Percentiles rank a stretch among this genome's conserved stretches.
Conservation (phyloP, 2,888 invertebrate genomes). For the Antitype chi region DNA sequence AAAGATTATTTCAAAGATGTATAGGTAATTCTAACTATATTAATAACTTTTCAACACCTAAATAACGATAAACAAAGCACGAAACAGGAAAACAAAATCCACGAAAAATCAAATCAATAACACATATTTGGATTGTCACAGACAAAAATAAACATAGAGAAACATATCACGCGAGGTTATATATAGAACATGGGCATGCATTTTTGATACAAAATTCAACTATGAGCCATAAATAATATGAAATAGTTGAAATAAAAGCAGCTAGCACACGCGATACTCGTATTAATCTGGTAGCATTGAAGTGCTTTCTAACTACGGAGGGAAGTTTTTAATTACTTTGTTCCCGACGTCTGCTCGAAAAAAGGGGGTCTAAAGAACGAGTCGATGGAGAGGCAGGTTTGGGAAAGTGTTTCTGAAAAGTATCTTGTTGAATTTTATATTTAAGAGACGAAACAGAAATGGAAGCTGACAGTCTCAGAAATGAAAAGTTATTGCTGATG, state of each 20-base stretch:
- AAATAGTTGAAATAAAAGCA: slow-evolving; percentile 73
- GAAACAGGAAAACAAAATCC: slow-evolving; percentile 28
- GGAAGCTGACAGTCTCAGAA: slow-evolving; percentile 10
- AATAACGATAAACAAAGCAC: background rate
- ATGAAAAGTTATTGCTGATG: slow-evolving; percentile 35
- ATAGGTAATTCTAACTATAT: background rate
- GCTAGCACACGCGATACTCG: slow-evolving; percentile 74
- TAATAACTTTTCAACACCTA: background rate
- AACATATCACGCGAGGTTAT: slow-evolving; percentile 68
- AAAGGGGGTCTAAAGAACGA: slow-evolving; percentile 67
- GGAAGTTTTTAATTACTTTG: slow-evolving; percentile 82
- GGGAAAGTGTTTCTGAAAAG: slow-evolving; percentile 59
- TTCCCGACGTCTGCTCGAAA: slow-evolving; percentile 75
- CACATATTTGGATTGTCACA: slow-evolving; percentile 58
- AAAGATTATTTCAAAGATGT: too few species aligned
- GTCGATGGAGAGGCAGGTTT: slow-evolving; percentile 53
- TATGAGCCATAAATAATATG: slow-evolving; percentile 73
- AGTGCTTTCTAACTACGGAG: slow-evolving; percentile 74
- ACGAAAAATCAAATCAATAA: slow-evolving; percentile 52
- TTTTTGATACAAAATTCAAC: slow-evolving; percentile 73
- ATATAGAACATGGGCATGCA: slow-evolving; percentile 73
- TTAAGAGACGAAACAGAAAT: slow-evolving; percentile 27
- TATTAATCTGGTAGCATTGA: slow-evolving; percentile 75
- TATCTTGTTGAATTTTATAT: slow-evolving; percentile 45
- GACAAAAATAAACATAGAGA: slow-evolving; percentile 64